Base-by-base conservation (phyloP, 1,140 invertebrate species). In the Neuroterus valhalla region DNA sequence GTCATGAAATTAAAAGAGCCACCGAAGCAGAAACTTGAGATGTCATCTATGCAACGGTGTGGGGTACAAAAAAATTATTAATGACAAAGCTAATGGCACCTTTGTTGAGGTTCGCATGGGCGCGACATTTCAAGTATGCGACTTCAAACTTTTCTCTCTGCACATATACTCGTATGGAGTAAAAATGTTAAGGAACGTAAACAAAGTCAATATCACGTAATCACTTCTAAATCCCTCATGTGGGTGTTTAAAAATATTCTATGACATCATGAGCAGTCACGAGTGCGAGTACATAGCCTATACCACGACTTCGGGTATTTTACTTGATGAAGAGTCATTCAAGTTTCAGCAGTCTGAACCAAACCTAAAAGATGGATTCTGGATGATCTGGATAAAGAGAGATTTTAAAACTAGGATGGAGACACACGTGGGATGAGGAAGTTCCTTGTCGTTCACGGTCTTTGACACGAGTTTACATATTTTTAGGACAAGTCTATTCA, bases 181-280 rank as follows among this genome's bases (percentile, higher is more conserved):
- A 38, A 31, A 62, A 62, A 62, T 0, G 15, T 15, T 23, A 12
- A 62, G 11, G 5, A 62, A 31, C 15, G 11, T 38, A 62, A 62
- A 62, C 23, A 62, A 3, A 62, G 31, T 23, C 23, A 62, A 11
- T 12, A 52, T 23, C 19, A 52, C 19, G 12, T 26, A 38, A n/a
- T 14, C 23, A 62, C 55, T 62, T 62, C 26, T 26, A 62, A 62
- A 62, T 31, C 14, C 14, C 14, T 55, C 21, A 26, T 62, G 55
- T 31, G 55, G 55, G 21, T 31, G 55, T 31, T 62, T 62, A 62
- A 62, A 62, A 62, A 62, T 62, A 62, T 62, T 62, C 23, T 31
- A 23, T 62, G 55, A 62, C 55, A 62, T 62, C 55, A 62, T 62
- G 26, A 15, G 1, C 4, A 31, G 31, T 31, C 8, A 31, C 6